Evolutionary conservation across 2,113 vertebrate genomes (phyloP).

Genomic region (Myxocyprinus asiaticus): DNA sequence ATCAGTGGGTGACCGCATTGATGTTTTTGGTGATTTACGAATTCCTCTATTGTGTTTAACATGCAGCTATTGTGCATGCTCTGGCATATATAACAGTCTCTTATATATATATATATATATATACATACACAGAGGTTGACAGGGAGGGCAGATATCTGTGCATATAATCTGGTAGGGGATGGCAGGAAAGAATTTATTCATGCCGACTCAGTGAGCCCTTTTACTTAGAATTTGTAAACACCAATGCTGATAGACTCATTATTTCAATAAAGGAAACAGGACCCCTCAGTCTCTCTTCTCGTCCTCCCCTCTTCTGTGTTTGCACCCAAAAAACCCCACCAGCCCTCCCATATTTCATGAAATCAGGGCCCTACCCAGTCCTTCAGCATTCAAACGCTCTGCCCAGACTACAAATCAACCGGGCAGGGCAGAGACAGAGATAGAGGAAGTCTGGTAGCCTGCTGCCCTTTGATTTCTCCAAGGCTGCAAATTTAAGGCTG

Average conservation of each 20-base stretch:
- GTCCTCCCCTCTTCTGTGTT: not conserved
- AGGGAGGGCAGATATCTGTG: not conserved
- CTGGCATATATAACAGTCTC: conserved; percentile 21
- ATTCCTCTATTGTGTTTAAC: not conserved
- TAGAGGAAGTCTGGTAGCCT: conserved; percentile 21
- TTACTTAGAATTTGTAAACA: not conserved
- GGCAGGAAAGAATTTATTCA: not conserved
- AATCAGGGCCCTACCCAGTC: conserved; percentile 16
- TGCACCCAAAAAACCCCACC: conserved; percentile 1
- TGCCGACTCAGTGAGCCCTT: not conserved
- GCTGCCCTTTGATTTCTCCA: conserved; percentile 51
- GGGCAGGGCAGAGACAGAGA: conserved; percentile 10
- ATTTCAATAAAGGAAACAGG: not conserved
- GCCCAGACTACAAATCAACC: conserved; percentile 43
- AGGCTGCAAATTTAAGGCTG: conserved; percentile 19
- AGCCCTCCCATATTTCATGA: conserved; percentile 7
- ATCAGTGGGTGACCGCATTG: conserved; percentile 38
- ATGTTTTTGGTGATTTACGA: conserved; percentile 46
- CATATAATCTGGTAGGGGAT: not conserved
- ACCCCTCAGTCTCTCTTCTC: not conserved
- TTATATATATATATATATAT: too few species aligned
- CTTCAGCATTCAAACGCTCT: conserved; percentile 32
- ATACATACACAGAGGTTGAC: not conserved
- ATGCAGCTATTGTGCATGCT: conserved; percentile 20
- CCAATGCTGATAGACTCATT: too few species aligned